A percentile compares a stretch with the other conserved stretches of the same genome.
Conservation (phyloP, 2,113 vertebrate species). For the Cyanistes caeruleus region DNA sequence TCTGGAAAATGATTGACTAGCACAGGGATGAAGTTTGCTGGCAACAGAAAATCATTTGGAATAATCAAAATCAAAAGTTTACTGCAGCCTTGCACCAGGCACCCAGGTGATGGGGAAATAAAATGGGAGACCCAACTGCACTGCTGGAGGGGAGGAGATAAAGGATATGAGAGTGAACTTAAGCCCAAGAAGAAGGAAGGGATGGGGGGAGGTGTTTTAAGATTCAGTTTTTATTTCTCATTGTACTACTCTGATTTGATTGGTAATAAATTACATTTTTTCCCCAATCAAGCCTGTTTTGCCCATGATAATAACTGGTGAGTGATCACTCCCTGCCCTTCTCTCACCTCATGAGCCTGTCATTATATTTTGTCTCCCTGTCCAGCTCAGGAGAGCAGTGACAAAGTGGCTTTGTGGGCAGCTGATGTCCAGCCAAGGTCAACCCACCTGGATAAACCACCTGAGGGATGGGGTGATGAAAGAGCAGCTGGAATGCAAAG, state of each 20-base stretch:
- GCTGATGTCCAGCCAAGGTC: background rate
- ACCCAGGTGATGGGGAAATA: background rate
- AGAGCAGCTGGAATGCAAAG: background rate
- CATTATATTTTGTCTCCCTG: background rate
- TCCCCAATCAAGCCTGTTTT: background rate
- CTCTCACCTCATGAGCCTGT: background rate
- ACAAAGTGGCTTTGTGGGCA: background rate
- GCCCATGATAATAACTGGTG: background rate
- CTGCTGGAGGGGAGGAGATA: background rate
- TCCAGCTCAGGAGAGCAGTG: background rate
- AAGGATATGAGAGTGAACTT: background rate
- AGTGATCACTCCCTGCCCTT: background rate
- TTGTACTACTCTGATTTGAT: background rate
- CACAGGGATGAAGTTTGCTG: background rate
- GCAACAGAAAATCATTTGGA: background rate
- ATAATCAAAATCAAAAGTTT: background rate
- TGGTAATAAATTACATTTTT: background rate
- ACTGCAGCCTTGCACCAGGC: background rate
- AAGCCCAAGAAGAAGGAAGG: background rate
- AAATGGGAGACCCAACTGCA: background rate
- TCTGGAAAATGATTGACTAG: background rate
- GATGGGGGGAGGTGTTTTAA: background rate
- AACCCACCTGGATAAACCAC: background rate
- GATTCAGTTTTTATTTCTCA: background rate
- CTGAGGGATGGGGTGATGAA: background rate